phyloP scores from a whole-genome alignment of 2,797 vertebrate species.

The Brachyalestes nurse region DNA sequence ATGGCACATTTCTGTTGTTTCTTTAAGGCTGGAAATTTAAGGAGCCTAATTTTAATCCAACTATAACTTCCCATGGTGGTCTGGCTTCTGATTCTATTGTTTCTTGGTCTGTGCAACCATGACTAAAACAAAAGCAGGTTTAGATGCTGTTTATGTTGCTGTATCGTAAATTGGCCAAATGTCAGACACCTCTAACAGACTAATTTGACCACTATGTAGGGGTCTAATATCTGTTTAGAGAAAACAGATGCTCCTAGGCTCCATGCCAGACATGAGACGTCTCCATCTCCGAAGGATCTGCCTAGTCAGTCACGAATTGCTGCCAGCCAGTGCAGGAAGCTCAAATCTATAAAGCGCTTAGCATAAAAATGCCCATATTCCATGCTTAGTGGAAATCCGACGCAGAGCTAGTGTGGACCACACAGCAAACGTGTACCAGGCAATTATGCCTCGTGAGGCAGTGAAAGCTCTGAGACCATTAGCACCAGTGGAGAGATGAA shows the following conservation, averaged over 20 bases:
- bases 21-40: too few relatives aligned
- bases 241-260: constrained; percentile 36
- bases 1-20: too few relatives aligned
- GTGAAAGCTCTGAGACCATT: constrained; percentile 41
- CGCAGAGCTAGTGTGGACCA: constrained; percentile 3
- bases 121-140: not conserved
- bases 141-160: not conserved
- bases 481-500: constrained; percentile 38
- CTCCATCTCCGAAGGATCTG: constrained; percentile 37
- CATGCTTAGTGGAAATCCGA: not conserved
- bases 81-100: not conserved
- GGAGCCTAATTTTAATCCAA: not conserved
- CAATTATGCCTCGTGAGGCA: constrained; percentile 36
- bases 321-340: not conserved
- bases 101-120: not conserved
- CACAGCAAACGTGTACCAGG: constrained; percentile 12
- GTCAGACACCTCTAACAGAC: constrained; percentile 3
- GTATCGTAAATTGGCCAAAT: not conserved
- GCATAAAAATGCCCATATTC: constrained; percentile 5
- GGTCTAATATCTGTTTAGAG: constrained; percentile 40
- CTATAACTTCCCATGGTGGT: not conserved
- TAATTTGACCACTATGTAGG: constrained; percentile 19
- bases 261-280: not conserved
- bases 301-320: constrained; percentile 22
- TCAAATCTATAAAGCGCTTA: not conserved